Evolutionary conservation across 2,888 invertebrate genomes (phyloP), one percentile per base, ranked within the genome.

Genomic region (Pantelozetes paolii): DNA sequence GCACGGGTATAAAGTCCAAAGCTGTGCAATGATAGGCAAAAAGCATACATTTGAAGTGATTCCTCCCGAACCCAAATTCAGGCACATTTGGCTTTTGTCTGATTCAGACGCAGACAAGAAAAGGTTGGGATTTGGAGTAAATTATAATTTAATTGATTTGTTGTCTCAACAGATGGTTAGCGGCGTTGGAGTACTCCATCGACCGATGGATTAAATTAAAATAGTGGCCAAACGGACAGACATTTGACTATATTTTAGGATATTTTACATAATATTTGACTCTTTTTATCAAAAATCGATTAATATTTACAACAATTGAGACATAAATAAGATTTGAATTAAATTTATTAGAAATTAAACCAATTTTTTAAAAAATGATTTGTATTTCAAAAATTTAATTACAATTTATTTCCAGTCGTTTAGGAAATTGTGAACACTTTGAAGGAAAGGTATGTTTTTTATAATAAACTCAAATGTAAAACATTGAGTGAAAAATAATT

Each of bases 21-120:
- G 89, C 59, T 88, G 90, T 77, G 78, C 78, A 28, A 82, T 85
- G 23, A 90, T 91, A n/a, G 91, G 91, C 71, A 91, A 92, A 83
- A 93, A 93, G 82, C 90, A 90, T 82, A 91, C 93, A 23, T 96
- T 96, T 82, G 93, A 93, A 83, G 88, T 94, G 74, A 87, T 91
- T 82, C 94, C 96, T 71, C 90, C 93, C 0, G 93, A 94, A 80
- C 86, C 90, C 1, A 90, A 89, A 79, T 89, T 94, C 82, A 87
- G 92, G 80, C 91, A 90, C 82, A 94, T 92, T 82, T 92, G 90
- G 82, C 94, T 96, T 84, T 90, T 91, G 81, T 91, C 94, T 0
- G 95, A 96, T 81, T 90, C 93, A 15, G 95, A 96, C 83, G 91
- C 93, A 86, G 96, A 96, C 81, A 91, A 91, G 82, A 93, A 93